Percentiles rank a stretch among this genome's conserved stretches.
These are phyloP conservation scores for Drosophila tani DNA, from an alignment of 1,140 invertebrate species.

Conservation along the genomic window DNA sequence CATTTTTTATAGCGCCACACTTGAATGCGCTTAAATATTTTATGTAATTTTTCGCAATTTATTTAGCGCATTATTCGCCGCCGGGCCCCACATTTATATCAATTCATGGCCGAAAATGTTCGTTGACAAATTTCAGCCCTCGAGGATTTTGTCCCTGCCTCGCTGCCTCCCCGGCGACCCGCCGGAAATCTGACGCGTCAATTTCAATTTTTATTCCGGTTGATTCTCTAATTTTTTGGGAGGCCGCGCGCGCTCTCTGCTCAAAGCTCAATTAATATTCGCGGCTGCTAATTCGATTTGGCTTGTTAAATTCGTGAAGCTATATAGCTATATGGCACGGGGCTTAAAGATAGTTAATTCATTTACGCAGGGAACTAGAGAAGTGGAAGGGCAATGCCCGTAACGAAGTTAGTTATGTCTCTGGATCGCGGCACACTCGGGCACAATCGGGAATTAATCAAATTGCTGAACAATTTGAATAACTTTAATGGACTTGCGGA, in stretches of 20 bases:
- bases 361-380: slow-evolving; percentile 3
- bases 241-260: slow-evolving; percentile 2
- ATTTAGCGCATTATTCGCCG: slow-evolving; percentile 79
- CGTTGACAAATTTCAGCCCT: slow-evolving; percentile 59
- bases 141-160: slow-evolving; percentile 26
- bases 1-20: slow-evolving; percentile 79
- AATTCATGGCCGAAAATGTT: slow-evolving; percentile 55
- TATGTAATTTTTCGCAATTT: slow-evolving; percentile 84
- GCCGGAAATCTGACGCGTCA: slow-evolving; percentile 58
- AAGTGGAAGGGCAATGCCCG: slow-evolving; percentile 12
- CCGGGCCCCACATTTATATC: slow-evolving; percentile 67
- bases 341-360: slow-evolving; percentile 58
- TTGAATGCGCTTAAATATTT: slow-evolving; percentile 84
- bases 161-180: too few relatives aligned
- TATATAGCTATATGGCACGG: background rate
- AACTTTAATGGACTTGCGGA: slow-evolving; percentile 53
- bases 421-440: slow-evolving; percentile 3
- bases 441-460: slow-evolving; percentile 58
- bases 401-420: slow-evolving; percentile 46
- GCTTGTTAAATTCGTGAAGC: slow-evolving; percentile 43
- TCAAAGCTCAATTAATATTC: slow-evolving; percentile 71
- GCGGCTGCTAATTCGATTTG: slow-evolving; percentile 68
- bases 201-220: slow-evolving; percentile 62
- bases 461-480: slow-evolving; percentile 61
- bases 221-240: slow-evolving; percentile 31